Base-by-base conservation (phyloP, 2,797 vertebrate genomes). In the Crax fasciolata region DNA sequence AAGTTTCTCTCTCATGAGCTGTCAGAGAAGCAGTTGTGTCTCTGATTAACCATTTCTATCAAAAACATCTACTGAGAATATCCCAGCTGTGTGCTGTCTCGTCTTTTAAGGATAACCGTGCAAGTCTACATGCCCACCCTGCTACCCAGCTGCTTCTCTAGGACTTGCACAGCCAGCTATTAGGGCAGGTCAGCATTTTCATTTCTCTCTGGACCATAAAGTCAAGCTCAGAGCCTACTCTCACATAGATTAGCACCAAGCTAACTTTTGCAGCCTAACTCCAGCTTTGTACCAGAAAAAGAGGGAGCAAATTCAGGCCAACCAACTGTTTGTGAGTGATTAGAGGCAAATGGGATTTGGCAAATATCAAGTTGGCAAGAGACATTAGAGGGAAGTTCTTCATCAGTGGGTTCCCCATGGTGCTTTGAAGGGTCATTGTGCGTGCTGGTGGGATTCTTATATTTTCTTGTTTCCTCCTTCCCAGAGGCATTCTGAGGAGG, bases 311-410 rank as follows among this genome's bases (percentile, higher is more conserved):
- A 90, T 90, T 86, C 57, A 85, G 87, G 48, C 73, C 89, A 86
- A 52, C 30, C 30, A 87, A 92, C 76, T 89, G 86, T 39, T 81
- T 90, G 62, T 46, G 81, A 92, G 55, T 70, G 89, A 94, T 96
- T 94, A 94, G 90, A 91, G 52, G 66, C 79, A 94, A 93, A 94
- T 75, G 76, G 51, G 92, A 94, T 96, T 94, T 92, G 84, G 87
- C 89, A 95, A 93, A 89, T 39, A 78, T 2, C 0, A 1, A 81
- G 66, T 35, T 96, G 89, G 89, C 87, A 93, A 59, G 66, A 96
- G 76, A 57, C 28, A 62, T 91, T 66, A 63, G 51, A 94, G 65
- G 84, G 44, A 71, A 93, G 66, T 55, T 81, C 82, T 89, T 92
- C 78, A 87, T 93, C 87, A 92, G 41, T 13, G 54, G 43, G 32